Base-by-base conservation (phyloP, 2,797 vertebrate species). In the Coregonus suidteri region DNA sequence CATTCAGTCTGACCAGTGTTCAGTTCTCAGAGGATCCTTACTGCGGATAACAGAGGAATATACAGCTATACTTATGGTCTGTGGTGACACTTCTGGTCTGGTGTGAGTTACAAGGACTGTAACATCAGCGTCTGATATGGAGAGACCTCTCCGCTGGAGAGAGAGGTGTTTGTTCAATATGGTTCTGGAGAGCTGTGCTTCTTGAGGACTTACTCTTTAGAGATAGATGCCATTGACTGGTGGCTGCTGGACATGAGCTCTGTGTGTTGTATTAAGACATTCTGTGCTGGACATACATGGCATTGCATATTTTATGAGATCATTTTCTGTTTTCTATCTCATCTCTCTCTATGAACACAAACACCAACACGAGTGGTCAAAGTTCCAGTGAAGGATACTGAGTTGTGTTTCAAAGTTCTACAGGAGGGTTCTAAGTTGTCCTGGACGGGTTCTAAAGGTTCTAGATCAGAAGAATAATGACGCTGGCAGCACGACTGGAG, bases 401-500 rank as follows among this genome's bases (percentile, higher is more conserved):
- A 3, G 41, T 47, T 47, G 41, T 13, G 41, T 47, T 11, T 47
- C 11, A 47, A 47, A 47, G 41, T 11, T 47, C 9, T 11, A 47
- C 41, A 47, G 9, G 41, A 9, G 41, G 11, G 41, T 47, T 47
- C 41, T 47, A 74, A 35, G 34, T 71, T 76, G 37, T 41, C 52
- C 41, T 75, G 75, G 41, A 20, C 65, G 2, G 4, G 13, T 14
- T 62, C n/a, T 71, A n/a, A 53, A 59, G 20, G 18, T 59, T 15
- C 53, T 35, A 18, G 65, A 81, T 82, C 47, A 0, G 66, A 73
- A 73, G 79, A 86, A 90, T 68, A 66, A 99, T 99, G 98, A 97
- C 96, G 79, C 93, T 99, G 76, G 93, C 97, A 7, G 94, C 96
- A 70, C 96, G 94, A 84, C 90, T 99, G 72, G 97, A 99, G 85